phyloP scores from a whole-genome alignment of 2,797 vertebrate species.

The Mormyrops boulengeri region DNA sequence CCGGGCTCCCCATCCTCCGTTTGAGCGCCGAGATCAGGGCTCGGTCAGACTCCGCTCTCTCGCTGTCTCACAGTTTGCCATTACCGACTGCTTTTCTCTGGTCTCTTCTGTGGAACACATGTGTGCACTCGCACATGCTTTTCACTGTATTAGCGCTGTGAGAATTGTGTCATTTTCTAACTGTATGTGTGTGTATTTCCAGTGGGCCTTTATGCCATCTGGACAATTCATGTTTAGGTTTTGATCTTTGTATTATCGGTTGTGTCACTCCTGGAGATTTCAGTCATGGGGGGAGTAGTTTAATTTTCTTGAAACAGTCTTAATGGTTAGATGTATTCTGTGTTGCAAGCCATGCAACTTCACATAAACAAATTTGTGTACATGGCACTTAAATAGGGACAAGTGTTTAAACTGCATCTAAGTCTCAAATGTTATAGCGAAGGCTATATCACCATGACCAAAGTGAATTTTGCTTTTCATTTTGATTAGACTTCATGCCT shows the following conservation, averaged over 20 bases:
- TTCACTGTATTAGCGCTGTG: background rate
- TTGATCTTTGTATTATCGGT: background rate
- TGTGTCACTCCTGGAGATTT: background rate
- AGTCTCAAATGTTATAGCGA: conserved; percentile 57
- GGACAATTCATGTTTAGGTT: background rate
- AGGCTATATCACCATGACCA: conserved; percentile 49
- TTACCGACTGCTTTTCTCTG: conserved; percentile 50
- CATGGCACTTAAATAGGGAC: conserved; percentile 26
- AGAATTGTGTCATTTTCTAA: background rate
- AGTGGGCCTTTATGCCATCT: background rate
- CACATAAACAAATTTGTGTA: background rate
- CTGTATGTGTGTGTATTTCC: background rate
- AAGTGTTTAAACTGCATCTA: conserved; percentile 58
- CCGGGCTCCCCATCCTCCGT: conserved; percentile 53
- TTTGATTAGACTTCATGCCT: conserved; percentile 72
- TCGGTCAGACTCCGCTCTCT: conserved; percentile 51
- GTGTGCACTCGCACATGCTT: background rate
- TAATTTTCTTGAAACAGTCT: background rate
- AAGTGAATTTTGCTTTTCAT: conserved; percentile 65
- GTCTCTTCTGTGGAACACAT: conserved; percentile 41
- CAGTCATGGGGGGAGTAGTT: background rate
- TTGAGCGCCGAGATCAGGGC: conserved; percentile 49
- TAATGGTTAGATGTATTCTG: background rate
- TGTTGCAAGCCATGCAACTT: background rate
- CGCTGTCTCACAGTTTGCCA: conserved; percentile 38